Evolutionary conservation across 2,888 invertebrate species (phyloP), one percentile per base, ranked within the genome.

Genomic region (Xanthia togata): DNA sequence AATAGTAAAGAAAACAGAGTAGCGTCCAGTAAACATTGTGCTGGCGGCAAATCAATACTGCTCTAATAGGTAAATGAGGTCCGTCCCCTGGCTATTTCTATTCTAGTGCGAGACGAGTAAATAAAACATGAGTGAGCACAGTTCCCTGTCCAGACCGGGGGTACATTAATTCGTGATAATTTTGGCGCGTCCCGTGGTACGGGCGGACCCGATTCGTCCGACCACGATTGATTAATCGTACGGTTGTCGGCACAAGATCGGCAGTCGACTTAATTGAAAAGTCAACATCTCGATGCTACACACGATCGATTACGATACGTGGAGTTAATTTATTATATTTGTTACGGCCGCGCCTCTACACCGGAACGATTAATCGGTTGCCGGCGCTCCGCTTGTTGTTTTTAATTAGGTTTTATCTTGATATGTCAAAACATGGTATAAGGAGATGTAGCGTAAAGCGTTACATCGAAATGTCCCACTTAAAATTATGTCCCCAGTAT

Each of bases 231-330:
- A 95, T 95, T 94, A 94, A 94, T 94, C 93, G 94, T 92, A 92
- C 89, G 90, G 90, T 91, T 92, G 92, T 89, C 91, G 88, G 87
- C 90, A 89, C 90, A 91, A 91, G 93, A 93, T 93, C 94, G 92
- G 90, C 91, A 90, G 91, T 90, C 90, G 92, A 93, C 92, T 95
- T 96, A 96, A 96, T 96, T 96, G 96, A 96, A 96, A 96, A 96
- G 96, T 96, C 96, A 95, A 95, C 95, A 95, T 94, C 95, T 93
- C 93, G 92, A 93, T 92, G 89, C 87, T 86, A 89, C 90, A 87
- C 89, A 91, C 92, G 92, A 94, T 94, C 92, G 93, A 94, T 94
- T 93, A 93, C 92, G 92, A 92, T 92, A 91, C 90, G 91, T 90
- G 88, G 85, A 89, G 83, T 90, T 93, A 91, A 93, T 94, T 93